Percentiles rank a stretch among this genome's conserved stretches.
Evolutionary conservation across 1,140 invertebrate species (phyloP).

Genomic region (Colletes latitarsis): DNA sequence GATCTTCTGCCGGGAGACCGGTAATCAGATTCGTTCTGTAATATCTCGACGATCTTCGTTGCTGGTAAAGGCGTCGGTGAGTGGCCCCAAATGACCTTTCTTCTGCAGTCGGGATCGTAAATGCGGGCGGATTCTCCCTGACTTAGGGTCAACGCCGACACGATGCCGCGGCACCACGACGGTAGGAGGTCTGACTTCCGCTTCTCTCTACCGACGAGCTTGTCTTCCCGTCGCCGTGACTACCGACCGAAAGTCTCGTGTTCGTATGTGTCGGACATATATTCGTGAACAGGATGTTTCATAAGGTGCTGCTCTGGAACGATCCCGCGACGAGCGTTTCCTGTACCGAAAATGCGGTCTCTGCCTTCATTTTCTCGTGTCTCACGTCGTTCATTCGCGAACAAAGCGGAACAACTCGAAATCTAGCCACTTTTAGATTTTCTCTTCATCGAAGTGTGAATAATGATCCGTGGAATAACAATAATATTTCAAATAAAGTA

Average conservation of each 20-base stretch:
- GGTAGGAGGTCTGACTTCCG: conserved; percentile 7
- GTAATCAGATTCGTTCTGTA: conserved; percentile 46
- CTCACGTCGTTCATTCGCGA: neutral
- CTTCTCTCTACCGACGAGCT: neutral
- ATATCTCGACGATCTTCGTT: conserved; percentile 42
- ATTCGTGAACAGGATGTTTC: conserved; percentile 47
- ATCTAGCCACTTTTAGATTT: conserved; percentile 14
- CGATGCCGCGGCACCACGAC: neutral
- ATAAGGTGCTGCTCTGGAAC: conserved; percentile 41
- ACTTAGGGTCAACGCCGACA: conserved; percentile 31
- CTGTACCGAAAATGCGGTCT: conserved; percentile 20
- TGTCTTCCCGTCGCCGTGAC: conserved; percentile 9
- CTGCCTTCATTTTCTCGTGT: neutral
- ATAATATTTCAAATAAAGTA: neutral
- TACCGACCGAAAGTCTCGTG: conserved; percentile 21
- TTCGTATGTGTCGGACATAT: conserved; percentile 22
- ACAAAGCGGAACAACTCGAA: conserved; percentile 5
- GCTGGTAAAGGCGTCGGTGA: conserved; percentile 43
- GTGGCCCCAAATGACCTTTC: conserved; percentile 48
- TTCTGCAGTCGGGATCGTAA: conserved; percentile 20
- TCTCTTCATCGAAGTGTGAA: conserved; percentile 17
- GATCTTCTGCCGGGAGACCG: conserved; percentile 34
- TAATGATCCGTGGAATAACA: conserved; percentile 16
- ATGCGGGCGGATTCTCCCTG: conserved; percentile 22
- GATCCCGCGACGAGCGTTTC: conserved; percentile 33